Conservation (phyloP, 1,140 invertebrate species). For the Sinella curviseta region DNA sequence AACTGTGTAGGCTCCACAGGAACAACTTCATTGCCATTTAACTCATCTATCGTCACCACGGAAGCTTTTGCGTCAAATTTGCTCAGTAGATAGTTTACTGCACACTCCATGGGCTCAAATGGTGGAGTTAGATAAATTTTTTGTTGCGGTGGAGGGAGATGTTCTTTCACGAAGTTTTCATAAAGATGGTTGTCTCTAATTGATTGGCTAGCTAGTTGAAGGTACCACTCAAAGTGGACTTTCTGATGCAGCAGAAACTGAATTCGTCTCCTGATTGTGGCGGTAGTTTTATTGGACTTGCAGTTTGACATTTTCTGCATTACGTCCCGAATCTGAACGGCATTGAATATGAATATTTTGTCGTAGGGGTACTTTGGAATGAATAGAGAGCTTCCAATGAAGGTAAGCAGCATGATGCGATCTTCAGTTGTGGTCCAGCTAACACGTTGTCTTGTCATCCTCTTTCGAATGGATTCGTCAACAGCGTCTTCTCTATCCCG, state of each 20-base stretch:
- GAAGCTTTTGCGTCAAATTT: neutral
- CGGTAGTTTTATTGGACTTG: neutral
- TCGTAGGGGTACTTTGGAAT: slow-evolving; percentile 39
- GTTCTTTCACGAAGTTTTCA: neutral
- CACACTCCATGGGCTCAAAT: neutral
- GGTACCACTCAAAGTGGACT: neutral
- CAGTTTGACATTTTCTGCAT: slow-evolving; percentile 21
- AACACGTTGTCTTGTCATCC: slow-evolving; percentile 21
- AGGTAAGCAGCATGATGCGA: slow-evolving; percentile 25
- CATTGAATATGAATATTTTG: slow-evolving; percentile 40
- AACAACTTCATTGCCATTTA: neutral
- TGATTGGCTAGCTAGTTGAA: neutral
- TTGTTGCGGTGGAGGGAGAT: neutral
- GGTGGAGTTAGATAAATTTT: neutral
- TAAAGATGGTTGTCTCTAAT: neutral
- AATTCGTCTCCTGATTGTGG: neutral
- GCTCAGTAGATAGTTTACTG: neutral
- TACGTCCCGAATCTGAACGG: slow-evolving; percentile 37
- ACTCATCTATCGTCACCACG: neutral
- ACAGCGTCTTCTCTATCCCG: neutral
- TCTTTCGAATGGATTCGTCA: neutral
- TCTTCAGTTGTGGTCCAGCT: slow-evolving; percentile 37
- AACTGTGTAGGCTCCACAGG: neutral
- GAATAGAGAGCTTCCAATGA: slow-evolving; percentile 40
- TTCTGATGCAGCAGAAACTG: neutral